Base-by-base conservation (phyloP, 1,140 invertebrate genomes). In the Listronotus bonariensis region DNA sequence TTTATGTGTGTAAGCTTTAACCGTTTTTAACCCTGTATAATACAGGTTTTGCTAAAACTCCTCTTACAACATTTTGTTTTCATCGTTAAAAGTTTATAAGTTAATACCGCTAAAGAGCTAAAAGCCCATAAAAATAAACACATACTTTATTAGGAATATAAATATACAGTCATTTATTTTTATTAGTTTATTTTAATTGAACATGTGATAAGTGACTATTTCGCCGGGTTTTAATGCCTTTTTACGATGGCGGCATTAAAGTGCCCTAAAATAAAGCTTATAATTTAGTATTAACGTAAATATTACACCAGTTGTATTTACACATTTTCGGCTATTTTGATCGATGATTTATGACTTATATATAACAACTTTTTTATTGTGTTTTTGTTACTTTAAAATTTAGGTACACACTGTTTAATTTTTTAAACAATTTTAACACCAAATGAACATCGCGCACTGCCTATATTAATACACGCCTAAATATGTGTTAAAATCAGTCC, bases 101-200 rank as follows among this genome's bases (percentile, higher is more conserved):
- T 60, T 54, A 66, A 66, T 66, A 52, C 55, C 57, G 64, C 55
- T 66, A 60, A 57, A 65, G 45, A 58, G 54, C 55, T 65, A 65
- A 59, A 59, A 66, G 64, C 55, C 64, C 49, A 66, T 66, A 59
- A 60, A 60, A 66, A 59, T 60, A 66, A 59, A 59, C 64, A 58
- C 43, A 59, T 60, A 66, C 57, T 60, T 66, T 66, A 66, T 66
- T 66, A 68, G 53, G 59, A 54, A 57, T 57, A 63, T 57, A 62
- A 68, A 63, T 59, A 59, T 51, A 66, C 55, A 38, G 46, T 42
- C 55, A 59, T 66, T 59, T 54, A 54, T 6, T 59, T 66, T 58
- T 58, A 66, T 66, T 59, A 46, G 56, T 66, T 66, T 66, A 65
- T 65, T 65, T 65, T 65, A 57, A 65, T 65, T 51, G 62, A 55